Evolutionary conservation across 2,797 vertebrate genomes (phyloP), one percentile per base, ranked within the genome.

Genomic region (Coregonus sp.): DNA sequence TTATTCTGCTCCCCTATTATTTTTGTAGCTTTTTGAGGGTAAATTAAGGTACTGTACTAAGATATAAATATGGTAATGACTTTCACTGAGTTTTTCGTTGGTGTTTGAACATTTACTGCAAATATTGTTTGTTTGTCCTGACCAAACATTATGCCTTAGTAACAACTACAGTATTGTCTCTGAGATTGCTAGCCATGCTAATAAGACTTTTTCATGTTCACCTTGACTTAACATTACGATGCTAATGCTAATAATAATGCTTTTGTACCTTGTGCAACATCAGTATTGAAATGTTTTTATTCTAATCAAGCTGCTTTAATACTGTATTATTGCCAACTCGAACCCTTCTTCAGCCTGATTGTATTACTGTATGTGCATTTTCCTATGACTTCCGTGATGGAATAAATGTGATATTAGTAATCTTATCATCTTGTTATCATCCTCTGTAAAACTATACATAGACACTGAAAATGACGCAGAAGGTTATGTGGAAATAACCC

Each of bases 271-370:
- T 18, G 67, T 7, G 67, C 31, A n/a, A n/a, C 67, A 69, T 40
- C 67, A 18, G 35, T 69, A 37, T 69, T 67, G 29, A 20, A 5
- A 25, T 31, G 3, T 31, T 69, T 40, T 35, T 4, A 4, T 5
- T 63, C 16, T 52, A 78, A 81, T 78, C 61, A 78, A 73, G 66
- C 20, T 68, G 61, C 63, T 75, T 66, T 51, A 5, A 33, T 51
- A 7, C 18, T 59, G 56, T 59, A 59, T 59, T 47, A 51, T 31
- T 68, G 29, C 47, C 68, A 75, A 35, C 52, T 69, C 2, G 11
- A 35, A 54, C 16, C 54, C 15, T 75, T 75, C 33, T 40, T 33
- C 18, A 1, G 2, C 16, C 37, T 69, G 73, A 67, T 11, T 37
- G n/a, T 69, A 35, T 18, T 25, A 35, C 67, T 76, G 35, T 75